Base-by-base conservation (phyloP, 2,113 vertebrate genomes). In the Salvelinus sp. region DNA sequence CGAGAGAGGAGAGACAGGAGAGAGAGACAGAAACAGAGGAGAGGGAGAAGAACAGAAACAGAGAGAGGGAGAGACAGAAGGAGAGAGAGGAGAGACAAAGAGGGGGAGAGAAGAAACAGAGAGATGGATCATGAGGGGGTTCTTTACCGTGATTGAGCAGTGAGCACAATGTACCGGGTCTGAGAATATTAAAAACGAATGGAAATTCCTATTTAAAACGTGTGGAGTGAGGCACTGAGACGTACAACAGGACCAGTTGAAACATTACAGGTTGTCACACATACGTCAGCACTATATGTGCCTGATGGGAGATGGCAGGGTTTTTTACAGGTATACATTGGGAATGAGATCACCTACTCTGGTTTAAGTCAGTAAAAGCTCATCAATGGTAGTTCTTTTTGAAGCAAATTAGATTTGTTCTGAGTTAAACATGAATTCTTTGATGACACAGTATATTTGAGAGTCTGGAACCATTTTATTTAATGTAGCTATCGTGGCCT, bases 381-480 rank as follows among this genome's bases (percentile, higher is more conserved):
- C 27, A 4, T 67, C 2, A 30, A 27, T 22, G 1, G 20, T 60
- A 60, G 5, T 60, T 60, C 0, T 22, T 60, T 7, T 60, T 22
- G 7, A 38, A 57, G n/a, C 20, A 60, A 20, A 60, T 60, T 60
- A 60, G 16, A 14, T 22, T 22, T 0, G n/a, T 60, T 60, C n/a
- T 22, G 76, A 75, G 75, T 82, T 5, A 68, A 44, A 68, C 16
- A n/a, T 12, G 7, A 62, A 62, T 25, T 57, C n/a, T 73, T 71
- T 75, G 70, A 65, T 73, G 70, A 65, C 57, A 57, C 60, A 73
- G 30, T 58, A 23, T 60, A 22, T 60, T 20, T n/a, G 5, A 58
- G 6, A 1, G 76, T 74, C 77, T 73, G 27, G 79, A 82, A 54
- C 7, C 25, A 69, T 81, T 84, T 83, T 48, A 48, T 75, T 22